Evolutionary conservation across 1,140 invertebrate species (phyloP).

Genomic region (Drosophila malerkotliana): DNA sequence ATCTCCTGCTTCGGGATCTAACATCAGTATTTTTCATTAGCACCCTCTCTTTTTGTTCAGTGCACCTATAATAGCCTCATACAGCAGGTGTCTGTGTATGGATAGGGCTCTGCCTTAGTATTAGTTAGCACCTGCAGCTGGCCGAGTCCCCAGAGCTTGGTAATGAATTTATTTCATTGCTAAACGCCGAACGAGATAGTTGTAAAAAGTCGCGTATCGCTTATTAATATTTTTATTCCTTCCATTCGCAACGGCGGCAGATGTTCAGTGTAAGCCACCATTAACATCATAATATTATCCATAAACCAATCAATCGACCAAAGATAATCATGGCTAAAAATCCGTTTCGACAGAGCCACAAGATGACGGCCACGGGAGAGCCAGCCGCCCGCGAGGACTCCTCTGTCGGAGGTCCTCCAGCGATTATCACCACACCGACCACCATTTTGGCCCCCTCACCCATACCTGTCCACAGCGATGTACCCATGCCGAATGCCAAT

Average conservation of each 20-base stretch:
- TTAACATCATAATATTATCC: constrained; percentile 7
- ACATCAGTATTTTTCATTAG: constrained; percentile 24
- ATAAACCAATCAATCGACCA: background rate
- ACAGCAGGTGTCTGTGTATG: constrained; percentile 27
- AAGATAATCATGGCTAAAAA: background rate
- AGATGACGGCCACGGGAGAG: constrained; percentile 71
- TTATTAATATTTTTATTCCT: constrained; percentile 26
- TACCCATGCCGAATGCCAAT: constrained; percentile 58
- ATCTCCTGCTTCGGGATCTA: background rate
- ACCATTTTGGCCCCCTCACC: constrained; percentile 22
- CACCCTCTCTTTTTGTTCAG: constrained; percentile 19
- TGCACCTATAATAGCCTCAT: constrained; percentile 10
- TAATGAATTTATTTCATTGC: constrained; percentile 81
- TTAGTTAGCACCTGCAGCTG: constrained; percentile 41
- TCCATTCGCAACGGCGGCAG: constrained; percentile 26
- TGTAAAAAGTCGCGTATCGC: constrained; percentile 63
- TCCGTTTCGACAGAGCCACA: constrained; percentile 27
- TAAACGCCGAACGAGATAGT: constrained; percentile 80
- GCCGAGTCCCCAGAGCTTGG: constrained; percentile 40
- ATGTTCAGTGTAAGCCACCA: constrained; percentile 52
- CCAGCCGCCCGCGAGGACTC: constrained; percentile 48
- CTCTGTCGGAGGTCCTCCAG: constrained; percentile 8
- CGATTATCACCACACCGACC: constrained; percentile 26
- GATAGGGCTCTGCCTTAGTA: background rate
- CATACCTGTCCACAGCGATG: constrained; percentile 46